Conservation (phyloP, 2,888 invertebrate species). For the Aporophyla lueneburgensis region DNA sequence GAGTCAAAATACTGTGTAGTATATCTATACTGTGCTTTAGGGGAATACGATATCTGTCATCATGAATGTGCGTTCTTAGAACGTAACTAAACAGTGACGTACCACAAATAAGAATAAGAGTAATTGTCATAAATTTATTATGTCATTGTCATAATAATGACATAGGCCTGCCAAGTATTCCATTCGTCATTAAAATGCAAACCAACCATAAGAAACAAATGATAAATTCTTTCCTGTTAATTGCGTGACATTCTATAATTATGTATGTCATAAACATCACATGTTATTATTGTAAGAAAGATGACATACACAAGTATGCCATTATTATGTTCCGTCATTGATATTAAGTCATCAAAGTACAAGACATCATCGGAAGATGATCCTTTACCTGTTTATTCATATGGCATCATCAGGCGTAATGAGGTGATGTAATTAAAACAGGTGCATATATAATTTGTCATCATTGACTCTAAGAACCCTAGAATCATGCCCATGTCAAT, state of each 20-base stretch:
- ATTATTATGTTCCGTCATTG: constrained; percentile 25
- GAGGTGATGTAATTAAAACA: constrained; percentile 22
- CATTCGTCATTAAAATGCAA: constrained; percentile 17
- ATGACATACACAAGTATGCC: background rate
- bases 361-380: constrained; percentile 3
- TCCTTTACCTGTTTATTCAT: constrained; percentile 20
- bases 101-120: background rate
- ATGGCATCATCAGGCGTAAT: constrained; percentile 5
- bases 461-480: background rate
- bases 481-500: too few species aligned
- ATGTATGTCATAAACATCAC: constrained; percentile 9
- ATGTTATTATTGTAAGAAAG: background rate
- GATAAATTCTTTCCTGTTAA: background rate
- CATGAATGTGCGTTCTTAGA: constrained; percentile 11
- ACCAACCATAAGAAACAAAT: background rate
- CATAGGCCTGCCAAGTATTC: background rate
- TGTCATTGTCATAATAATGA: background rate
- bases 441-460: background rate
- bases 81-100: constrained; percentile 2
- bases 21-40: too few species aligned
- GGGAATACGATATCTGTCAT: background rate
- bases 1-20: too few species aligned
- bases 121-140: background rate
- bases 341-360: constrained; percentile 27
- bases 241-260: background rate